Conservation (phyloP, 2,113 vertebrate species). For the Bos indicus region DNA sequence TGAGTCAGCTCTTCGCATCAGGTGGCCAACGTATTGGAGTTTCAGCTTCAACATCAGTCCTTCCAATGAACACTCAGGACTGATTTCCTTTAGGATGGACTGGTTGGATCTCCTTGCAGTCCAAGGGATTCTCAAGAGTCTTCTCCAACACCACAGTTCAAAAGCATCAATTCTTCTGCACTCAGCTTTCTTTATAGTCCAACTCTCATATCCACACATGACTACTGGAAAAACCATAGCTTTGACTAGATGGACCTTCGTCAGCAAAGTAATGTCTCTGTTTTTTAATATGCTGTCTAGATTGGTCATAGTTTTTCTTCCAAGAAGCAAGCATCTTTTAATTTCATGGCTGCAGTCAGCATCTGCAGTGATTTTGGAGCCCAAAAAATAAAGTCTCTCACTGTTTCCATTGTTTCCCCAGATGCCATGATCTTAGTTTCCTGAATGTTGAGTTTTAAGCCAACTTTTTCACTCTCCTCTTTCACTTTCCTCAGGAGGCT, state of each 20-base stretch:
- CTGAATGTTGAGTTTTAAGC: neutral
- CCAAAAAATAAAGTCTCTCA: neutral
- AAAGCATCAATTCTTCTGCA: neutral
- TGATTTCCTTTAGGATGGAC: neutral
- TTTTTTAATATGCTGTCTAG: neutral
- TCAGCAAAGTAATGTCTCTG: neutral
- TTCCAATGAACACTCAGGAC: neutral
- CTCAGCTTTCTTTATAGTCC: neutral
- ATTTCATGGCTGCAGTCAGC: neutral
- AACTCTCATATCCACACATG: neutral
- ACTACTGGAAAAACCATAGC: neutral
- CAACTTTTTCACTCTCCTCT: neutral
- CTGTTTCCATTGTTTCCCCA: neutral
- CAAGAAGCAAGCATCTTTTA: neutral
- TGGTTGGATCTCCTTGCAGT: neutral
- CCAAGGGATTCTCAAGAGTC: neutral
- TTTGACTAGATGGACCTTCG: neutral
- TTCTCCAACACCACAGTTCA: neutral
- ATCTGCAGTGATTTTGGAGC: neutral
- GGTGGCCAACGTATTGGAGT: neutral
- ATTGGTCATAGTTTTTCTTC: neutral
- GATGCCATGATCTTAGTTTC: neutral
- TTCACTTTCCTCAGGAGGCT: neutral
- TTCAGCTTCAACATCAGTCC: neutral
- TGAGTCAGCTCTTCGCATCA: rapidly evolving